phyloP scores from a whole-genome alignment of 2,888 invertebrate species.

The Embidobia sp. region DNA sequence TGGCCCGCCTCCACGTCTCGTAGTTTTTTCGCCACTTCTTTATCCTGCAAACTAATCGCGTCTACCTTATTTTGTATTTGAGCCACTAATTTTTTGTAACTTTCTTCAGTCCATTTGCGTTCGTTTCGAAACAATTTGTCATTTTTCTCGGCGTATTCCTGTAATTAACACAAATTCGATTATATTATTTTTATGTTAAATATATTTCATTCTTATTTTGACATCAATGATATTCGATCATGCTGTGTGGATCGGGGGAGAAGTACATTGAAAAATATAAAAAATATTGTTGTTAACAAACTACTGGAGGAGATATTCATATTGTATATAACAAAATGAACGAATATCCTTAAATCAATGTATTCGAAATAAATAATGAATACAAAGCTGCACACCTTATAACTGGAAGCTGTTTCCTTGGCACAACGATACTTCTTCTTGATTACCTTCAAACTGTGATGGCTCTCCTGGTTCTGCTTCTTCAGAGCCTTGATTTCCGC shows the following conservation, averaged over 20 bases:
- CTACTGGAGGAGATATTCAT: too few relatives aligned
- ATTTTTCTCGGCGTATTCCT: conserved; percentile 86
- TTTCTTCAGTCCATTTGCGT: conserved; percentile 85
- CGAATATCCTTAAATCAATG: too few relatives aligned
- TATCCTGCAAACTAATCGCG: conserved; percentile 82
- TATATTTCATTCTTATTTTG: too few relatives aligned
- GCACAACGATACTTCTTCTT: conserved; percentile 85
- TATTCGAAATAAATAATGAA: too few relatives aligned
- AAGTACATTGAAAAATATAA: too few relatives aligned
- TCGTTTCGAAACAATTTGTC: conserved; percentile 85
- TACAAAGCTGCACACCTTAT: too few relatives aligned
- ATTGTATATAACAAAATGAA: too few relatives aligned
- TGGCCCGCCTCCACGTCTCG: conserved; percentile 73
- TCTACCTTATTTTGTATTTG: conserved; percentile 83
- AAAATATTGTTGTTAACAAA: too few relatives aligned
- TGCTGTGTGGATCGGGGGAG: too few relatives aligned
- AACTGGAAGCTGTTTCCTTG: conserved; percentile 85
- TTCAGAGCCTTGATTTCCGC: conserved; percentile 82
- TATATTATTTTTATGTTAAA: background rate
- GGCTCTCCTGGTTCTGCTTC: conserved; percentile 71
- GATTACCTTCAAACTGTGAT: conserved; percentile 69
- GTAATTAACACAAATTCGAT: conserved; percentile 64
- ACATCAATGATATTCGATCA: too few relatives aligned
- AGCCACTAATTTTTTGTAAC: conserved; percentile 84
- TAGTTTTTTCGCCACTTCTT: conserved; percentile 78